phyloP scores from a whole-genome alignment of 1,140 invertebrate species.

The Drosophila nebulosa region DNA sequence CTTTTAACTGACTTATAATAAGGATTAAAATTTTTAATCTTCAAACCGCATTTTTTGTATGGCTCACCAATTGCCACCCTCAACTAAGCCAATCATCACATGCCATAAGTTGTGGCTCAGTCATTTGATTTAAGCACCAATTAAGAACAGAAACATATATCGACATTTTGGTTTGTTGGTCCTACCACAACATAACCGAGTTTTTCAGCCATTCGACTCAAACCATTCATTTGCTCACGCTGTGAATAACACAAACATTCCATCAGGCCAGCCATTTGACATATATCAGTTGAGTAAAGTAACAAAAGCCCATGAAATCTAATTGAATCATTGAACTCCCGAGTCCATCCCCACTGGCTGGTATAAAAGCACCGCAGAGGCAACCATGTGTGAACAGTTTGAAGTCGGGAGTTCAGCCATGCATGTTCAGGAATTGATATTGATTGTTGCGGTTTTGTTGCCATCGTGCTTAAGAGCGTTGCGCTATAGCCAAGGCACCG shows the following conservation, averaged over 20 bases:
- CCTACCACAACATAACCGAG: conserved; percentile 51
- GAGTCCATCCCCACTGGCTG: background rate
- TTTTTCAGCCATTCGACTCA: conserved; percentile 5
- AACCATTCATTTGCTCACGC: conserved; percentile 17
- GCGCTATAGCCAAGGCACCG: conserved; percentile 71
- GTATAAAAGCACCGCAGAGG: conserved; percentile 45
- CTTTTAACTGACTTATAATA: no score
- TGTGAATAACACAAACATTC: conserved; percentile 64
- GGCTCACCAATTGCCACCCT: background rate
- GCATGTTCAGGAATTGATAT: conserved; percentile 60
- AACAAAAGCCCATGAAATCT: conserved; percentile 21
- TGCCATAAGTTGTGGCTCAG: conserved; percentile 28
- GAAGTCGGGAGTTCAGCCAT: conserved; percentile 30
- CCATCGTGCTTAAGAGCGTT: conserved; percentile 57
- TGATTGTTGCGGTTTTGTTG: conserved; percentile 53
- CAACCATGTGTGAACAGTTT: conserved; percentile 36
- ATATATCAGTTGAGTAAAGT: conserved; percentile 33
- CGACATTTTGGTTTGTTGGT: conserved; percentile 20
- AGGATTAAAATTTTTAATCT: background rate
- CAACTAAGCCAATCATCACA: background rate
- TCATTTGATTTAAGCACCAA: conserved; percentile 71
- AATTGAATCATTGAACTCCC: conserved; percentile 31
- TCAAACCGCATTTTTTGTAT: background rate
- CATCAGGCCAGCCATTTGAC: conserved; percentile 44
- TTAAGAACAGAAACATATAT: conserved; percentile 39